Evolutionary conservation across 1,140 invertebrate species (phyloP), one percentile per base, ranked within the genome.

Genomic region (Drosophila pseudoobscura): DNA sequence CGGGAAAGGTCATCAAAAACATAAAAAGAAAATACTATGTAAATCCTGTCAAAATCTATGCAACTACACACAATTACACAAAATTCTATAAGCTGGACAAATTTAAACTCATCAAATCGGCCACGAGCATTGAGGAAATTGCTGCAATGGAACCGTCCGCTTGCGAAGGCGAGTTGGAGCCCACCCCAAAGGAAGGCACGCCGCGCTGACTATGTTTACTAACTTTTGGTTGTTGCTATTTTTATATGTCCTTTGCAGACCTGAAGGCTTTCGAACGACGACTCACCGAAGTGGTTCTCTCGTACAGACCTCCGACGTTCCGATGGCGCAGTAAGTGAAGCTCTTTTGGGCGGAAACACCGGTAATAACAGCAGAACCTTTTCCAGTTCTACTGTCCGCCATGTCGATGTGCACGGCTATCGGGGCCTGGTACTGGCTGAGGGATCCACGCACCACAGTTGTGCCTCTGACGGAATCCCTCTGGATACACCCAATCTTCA

Each of bases 201-300:
- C 8, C 2, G 11, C 13, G 52, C 57, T 76, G 75, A 62, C 69
- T 62, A 62, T 66, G 55, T 78, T 77, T 78, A 52, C 72, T 44
- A 69, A 56, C 44, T 68, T 49, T 39, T 75, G 29, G 43, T 69
- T 55, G 11, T 54, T 53, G 20, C 15, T 92, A 13, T 92, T 90
- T 91, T 82, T 95, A 95, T 88, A 43, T 11, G 24, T 20, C 11
- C 6, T 8, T 9, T 43, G 7, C 92, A 98, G 98, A 99, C 94
- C 93, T 99, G 71, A 99, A 99, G 92, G 98, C 98, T 35, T 99
- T 99, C 93, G 98, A 99, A 92, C 94, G 98, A 65, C 94, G 98
- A 58, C 92, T 99, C 2, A 99, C 97, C 6, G 98, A 99, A 94
- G 97, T 99, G n/a, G 98, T 99, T 91, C 95, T 96, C 75, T 97